Evolutionary conservation across 1,140 invertebrate species (phyloP).

Genomic region (Bombus fervidus): DNA sequence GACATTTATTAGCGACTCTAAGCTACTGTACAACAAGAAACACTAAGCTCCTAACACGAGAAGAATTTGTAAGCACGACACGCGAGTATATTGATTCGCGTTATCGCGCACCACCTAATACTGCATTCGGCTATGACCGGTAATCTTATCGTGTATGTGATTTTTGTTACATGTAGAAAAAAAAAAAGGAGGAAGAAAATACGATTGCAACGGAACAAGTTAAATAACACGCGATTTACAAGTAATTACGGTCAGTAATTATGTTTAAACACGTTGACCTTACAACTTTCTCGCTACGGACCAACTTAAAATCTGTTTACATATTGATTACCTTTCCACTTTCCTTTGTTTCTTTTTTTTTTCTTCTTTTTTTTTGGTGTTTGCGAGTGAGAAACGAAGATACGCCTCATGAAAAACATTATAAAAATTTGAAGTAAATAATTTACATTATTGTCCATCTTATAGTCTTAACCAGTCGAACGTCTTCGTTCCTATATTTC

Average conservation of each 20-base stretch:
- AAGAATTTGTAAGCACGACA: constrained; percentile 36
- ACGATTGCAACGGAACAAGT: constrained; percentile 13
- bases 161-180: not conserved
- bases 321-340: constrained; percentile 24
- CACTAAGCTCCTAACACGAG: constrained; percentile 41
- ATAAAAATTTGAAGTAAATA: constrained; percentile 10
- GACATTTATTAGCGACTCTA: constrained; percentile 53
- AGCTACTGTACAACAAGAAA: constrained; percentile 65
- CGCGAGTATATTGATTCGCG: not conserved
- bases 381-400: constrained; percentile 16
- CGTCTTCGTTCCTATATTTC: not conserved
- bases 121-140: constrained; percentile 21
- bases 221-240: constrained; percentile 18
- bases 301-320: not conserved
- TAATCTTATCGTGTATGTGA: constrained; percentile 41
- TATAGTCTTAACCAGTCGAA: constrained; percentile 2
- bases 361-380: not conserved
- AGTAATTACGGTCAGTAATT: not conserved
- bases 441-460: constrained; percentile 35
- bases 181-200: not conserved
- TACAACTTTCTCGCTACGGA: not conserved
- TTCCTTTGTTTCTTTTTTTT: not conserved
- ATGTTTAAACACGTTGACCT: not conserved
- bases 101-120: constrained; percentile 32
- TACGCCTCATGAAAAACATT: constrained; percentile 27